phyloP scores from a whole-genome alignment of 2,113 vertebrate species.

The Corvus moneduloides region DNA sequence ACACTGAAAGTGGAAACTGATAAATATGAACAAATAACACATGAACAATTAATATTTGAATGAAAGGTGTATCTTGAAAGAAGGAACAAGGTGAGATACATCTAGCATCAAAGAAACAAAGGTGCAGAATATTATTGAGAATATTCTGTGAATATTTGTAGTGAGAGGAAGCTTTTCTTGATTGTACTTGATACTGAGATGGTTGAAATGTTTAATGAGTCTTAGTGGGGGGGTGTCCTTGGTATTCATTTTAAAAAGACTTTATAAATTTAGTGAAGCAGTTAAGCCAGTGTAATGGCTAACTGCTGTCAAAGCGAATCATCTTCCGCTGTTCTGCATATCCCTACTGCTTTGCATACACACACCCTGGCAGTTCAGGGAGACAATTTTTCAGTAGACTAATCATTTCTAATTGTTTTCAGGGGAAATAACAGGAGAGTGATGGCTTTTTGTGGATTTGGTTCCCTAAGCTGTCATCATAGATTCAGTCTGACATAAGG shows the following conservation, averaged over 20 bases:
- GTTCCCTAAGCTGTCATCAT: not conserved
- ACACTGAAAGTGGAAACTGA: not conserved
- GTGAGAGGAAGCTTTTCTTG: not conserved
- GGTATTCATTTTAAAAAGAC: not conserved
- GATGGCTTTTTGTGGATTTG: not conserved
- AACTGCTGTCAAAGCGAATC: not conserved
- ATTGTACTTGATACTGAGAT: not conserved
- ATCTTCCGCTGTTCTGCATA: not conserved
- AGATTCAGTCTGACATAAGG: not conserved
- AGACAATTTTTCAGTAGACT: not conserved
- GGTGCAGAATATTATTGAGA: not conserved
- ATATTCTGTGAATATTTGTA: not conserved
- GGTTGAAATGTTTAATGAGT: not conserved
- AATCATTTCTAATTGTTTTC: not conserved
- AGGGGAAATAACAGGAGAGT: not conserved
- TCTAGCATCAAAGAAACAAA: not conserved
- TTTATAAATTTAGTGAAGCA: not conserved
- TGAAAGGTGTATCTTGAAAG: not conserved
- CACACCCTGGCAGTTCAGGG: not conserved
- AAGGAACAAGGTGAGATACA: not conserved
- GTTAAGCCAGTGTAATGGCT: not conserved
- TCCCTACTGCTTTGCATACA: not conserved
- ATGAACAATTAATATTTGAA: not conserved
- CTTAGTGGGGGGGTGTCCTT: not conserved
- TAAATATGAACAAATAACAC: not conserved